These are phyloP conservation scores for Meghimatium bilineatum DNA, from an alignment of 2,888 invertebrate genomes.

Conservation along the genomic window DNA sequence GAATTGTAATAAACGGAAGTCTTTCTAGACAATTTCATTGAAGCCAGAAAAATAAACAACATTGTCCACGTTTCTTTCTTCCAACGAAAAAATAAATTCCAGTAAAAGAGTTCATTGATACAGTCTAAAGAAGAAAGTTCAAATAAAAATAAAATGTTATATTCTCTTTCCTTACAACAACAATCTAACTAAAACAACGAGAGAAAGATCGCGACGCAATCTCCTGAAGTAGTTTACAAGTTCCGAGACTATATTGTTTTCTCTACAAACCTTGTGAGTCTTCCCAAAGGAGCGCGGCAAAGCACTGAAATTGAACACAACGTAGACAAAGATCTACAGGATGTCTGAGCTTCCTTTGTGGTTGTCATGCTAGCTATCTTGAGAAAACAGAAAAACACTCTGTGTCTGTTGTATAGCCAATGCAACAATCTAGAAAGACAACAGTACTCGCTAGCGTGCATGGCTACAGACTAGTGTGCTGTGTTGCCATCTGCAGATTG, in stretches of 20 bases:
- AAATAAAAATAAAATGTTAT: background rate
- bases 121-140: background rate
- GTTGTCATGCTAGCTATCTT: slow-evolving; percentile 33
- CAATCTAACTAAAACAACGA: background rate
- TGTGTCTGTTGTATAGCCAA: slow-evolving; percentile 21
- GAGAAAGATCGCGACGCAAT: background rate
- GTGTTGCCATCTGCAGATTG: background rate
- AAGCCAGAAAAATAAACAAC: background rate
- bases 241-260: background rate
- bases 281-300: background rate
- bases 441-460: slow-evolving; percentile 3
- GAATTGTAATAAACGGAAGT: background rate
- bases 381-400: slow-evolving; percentile 23
- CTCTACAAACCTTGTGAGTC: slow-evolving; percentile 16
- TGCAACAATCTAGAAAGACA: slow-evolving; percentile 36
- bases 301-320: background rate
- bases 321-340: slow-evolving; percentile 32
- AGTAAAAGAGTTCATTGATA: background rate
- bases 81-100: background rate
- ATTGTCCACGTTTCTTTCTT: background rate
- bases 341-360: slow-evolving; percentile 29
- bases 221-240: background rate
- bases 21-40: background rate
- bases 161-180: background rate
- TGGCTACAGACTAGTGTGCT: background rate